Conservation (phyloP, 1,140 invertebrate genomes). For the Rhysida immarginata region DNA sequence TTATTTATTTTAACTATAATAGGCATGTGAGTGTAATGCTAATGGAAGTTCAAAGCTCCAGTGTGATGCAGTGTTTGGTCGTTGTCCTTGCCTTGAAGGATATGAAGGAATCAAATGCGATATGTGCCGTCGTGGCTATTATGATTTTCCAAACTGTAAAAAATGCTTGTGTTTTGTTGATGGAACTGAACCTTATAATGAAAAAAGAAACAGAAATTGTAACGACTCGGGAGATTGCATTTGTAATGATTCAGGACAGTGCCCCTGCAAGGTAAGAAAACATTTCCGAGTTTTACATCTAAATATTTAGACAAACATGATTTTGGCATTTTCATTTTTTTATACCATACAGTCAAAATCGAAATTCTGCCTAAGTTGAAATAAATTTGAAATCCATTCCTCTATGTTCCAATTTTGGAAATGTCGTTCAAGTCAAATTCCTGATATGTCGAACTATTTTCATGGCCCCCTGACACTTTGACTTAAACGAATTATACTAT, state of each 20-base stretch:
- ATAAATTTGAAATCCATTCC: too few species aligned
- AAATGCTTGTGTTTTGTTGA: slow-evolving; percentile 57
- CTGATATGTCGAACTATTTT: too few species aligned
- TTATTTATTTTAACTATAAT: slow-evolving; percentile 17
- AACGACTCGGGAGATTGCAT: slow-evolving; percentile 33
- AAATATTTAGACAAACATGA: neutral
- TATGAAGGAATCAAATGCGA: slow-evolving; percentile 66
- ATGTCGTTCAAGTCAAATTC: too few species aligned
- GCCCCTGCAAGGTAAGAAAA: slow-evolving; percentile 65
- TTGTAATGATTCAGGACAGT: slow-evolving; percentile 61
- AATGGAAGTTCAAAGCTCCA: slow-evolving; percentile 47
- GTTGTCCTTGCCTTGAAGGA: slow-evolving; percentile 64
- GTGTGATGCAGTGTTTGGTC: slow-evolving; percentile 58
- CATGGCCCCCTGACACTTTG: too few species aligned
- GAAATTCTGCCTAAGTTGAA: too few species aligned
- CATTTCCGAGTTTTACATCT: slow-evolving; percentile 1
- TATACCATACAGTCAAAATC: too few species aligned
- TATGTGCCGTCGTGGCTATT: slow-evolving; percentile 61
- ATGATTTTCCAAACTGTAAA: slow-evolving; percentile 73
- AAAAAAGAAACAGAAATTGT: slow-evolving; percentile 41
- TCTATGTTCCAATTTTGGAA: too few species aligned
- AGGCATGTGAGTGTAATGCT: slow-evolving; percentile 57
- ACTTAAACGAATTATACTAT: too few species aligned
- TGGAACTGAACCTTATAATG: slow-evolving; percentile 48
- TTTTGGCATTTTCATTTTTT: slow-evolving; percentile 5